Evolutionary conservation across 2,797 vertebrate genomes (phyloP).

Genomic region (Paedocypris micromegethes): DNA sequence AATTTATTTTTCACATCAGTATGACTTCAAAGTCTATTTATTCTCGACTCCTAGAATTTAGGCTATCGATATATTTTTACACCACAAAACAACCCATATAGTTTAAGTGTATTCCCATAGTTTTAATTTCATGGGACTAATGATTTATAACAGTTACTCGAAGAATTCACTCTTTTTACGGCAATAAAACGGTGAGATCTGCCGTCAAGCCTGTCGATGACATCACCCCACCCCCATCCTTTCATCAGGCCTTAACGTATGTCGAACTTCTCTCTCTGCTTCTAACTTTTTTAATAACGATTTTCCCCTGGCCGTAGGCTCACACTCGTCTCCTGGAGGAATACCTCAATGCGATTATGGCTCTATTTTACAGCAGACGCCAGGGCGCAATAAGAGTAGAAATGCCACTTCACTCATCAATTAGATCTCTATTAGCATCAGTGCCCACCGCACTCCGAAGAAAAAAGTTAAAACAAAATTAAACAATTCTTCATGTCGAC

Average conservation of each 20-base stretch:
- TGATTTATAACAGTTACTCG: too few relatives aligned
- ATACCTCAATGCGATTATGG: conserved; percentile 97
- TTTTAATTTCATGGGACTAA: too few relatives aligned
- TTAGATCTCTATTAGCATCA: conserved; percentile 99
- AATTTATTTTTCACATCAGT: too few relatives aligned
- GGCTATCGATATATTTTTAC: too few relatives aligned
- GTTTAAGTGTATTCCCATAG: too few relatives aligned
- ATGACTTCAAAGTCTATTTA: too few relatives aligned
- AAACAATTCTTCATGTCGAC: conserved; percentile 85
- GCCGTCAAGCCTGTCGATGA: conserved; percentile 56
- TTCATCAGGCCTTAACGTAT: conserved; percentile 68
- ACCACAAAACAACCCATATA: too few relatives aligned
- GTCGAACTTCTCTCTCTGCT: conserved; percentile 74
- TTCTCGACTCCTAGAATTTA: too few relatives aligned
- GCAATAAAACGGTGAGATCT: conserved; percentile 44
- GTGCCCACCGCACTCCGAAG: conserved; percentile 77
- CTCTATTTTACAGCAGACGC: conserved; percentile 98
- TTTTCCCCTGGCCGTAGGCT: conserved; percentile 84
- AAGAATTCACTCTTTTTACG: conserved; percentile 5
- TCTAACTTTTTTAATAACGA: conserved; percentile 99
- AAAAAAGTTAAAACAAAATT: conserved; percentile 68
- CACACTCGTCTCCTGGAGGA: conserved; percentile 91
- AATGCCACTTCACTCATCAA: conserved; percentile 98
- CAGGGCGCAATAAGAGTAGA: conserved; percentile 98
- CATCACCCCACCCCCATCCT: conserved; percentile 53